phyloP scores from a whole-genome alignment of 2,797 vertebrate genomes.

The Craterocephalus amniculus region DNA sequence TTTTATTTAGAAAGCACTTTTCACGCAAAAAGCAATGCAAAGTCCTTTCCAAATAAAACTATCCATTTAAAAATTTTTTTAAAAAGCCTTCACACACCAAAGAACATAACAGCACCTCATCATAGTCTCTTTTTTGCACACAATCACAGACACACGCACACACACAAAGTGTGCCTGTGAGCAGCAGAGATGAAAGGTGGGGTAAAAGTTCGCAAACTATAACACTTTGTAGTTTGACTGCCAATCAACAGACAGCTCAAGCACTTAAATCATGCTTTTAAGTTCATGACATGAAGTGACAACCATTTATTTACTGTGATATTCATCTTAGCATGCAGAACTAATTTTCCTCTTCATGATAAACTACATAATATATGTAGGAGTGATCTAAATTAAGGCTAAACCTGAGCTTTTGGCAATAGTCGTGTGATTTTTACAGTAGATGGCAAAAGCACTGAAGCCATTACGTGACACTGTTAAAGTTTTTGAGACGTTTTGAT shows the following conservation, averaged over 20 bases:
- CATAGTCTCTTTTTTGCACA: too few species aligned
- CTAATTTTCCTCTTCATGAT: not conserved
- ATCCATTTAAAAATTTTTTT: too few species aligned
- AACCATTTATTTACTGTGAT: not conserved
- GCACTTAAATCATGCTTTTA: not conserved
- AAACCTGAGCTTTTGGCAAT: not conserved
- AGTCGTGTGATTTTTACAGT: not conserved
- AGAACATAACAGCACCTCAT: too few species aligned
- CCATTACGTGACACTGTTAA: not conserved
- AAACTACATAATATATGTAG: not conserved
- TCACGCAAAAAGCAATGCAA: too few species aligned
- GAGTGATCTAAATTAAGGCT: not conserved
- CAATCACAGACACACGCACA: too few species aligned
- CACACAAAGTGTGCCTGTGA: not conserved
- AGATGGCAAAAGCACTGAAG: not conserved
- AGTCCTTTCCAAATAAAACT: too few species aligned
- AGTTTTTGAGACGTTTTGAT: not conserved
- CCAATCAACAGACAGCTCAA: not conserved
- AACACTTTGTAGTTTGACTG: not conserved
- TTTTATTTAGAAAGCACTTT: too few species aligned
- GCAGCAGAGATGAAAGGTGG: not conserved
- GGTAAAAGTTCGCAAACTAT: not conserved
- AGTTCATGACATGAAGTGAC: too few species aligned
- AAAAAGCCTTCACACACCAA: too few species aligned
- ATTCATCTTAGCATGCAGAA: not conserved